These are phyloP conservation scores for Diabrotica undecimpunctata DNA, from an alignment of 1,140 invertebrate species.

Conservation along the genomic window DNA sequence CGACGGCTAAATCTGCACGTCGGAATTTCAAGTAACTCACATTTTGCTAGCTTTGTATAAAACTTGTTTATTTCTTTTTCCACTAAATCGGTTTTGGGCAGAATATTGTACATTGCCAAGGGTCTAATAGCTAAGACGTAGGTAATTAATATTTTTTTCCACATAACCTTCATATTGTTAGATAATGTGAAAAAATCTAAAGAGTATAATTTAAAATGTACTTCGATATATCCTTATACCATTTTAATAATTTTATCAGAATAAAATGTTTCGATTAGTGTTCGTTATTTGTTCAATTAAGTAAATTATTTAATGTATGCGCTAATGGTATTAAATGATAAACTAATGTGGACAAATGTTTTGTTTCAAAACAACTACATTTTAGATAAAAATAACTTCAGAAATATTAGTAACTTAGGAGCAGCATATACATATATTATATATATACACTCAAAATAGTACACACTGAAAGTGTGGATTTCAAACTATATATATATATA, in stretches of 20 bases:
- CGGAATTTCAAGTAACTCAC: neutral
- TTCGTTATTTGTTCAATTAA: no score
- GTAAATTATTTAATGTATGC: no score
- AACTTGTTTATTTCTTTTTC: neutral
- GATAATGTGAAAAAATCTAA: neutral
- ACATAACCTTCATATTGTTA: neutral
- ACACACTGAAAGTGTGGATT: no score
- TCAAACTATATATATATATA: no score
- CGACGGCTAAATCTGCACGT: neutral
- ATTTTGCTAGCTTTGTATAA: neutral
- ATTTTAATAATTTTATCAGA: neutral
- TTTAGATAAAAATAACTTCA: no score
- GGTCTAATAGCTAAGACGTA: neutral
- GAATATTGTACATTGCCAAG: neutral
- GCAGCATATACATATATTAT: no score
- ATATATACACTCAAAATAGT: no score
- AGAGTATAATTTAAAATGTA: neutral
- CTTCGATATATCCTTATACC: neutral
- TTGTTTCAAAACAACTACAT: no score
- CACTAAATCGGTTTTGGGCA: neutral
- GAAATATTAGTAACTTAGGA: no score
- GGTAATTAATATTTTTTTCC: neutral
- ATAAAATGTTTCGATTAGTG: no score
- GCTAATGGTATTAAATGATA: no score
- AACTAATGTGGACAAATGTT: no score